These are phyloP conservation scores for Melospiza melodia DNA, from an alignment of 2,113 vertebrate genomes.

Conservation along the genomic window DNA sequence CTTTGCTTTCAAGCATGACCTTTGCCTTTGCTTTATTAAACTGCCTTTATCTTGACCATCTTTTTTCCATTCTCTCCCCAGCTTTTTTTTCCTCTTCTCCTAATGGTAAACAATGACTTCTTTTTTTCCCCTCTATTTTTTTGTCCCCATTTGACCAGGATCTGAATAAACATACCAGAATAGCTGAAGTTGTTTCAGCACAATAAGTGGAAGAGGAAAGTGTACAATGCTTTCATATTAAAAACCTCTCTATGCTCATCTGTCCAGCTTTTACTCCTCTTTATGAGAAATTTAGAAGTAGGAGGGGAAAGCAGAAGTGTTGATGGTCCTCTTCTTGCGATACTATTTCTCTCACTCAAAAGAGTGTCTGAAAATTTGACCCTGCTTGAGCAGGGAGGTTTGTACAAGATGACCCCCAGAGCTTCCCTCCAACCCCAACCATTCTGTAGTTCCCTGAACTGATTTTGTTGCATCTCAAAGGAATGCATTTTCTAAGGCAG, in stretches of 20 bases:
- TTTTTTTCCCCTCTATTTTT: neutral
- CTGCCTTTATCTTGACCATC: neutral
- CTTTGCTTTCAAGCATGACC: neutral
- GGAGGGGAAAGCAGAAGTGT: neutral
- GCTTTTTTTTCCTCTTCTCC: rapidly evolving
- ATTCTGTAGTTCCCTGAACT: neutral
- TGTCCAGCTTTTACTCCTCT: neutral
- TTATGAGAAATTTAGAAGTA: neutral
- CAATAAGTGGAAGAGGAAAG: neutral
- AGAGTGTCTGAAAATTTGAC: neutral
- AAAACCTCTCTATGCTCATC: neutral
- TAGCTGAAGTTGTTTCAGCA: neutral
- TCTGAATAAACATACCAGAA: neutral
- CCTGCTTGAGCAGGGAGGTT: neutral
- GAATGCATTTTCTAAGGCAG: neutral
- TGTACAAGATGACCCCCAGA: neutral
- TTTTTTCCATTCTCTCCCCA: neutral
- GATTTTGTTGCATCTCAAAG: neutral
- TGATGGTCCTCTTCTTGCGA: neutral
- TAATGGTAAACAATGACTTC: neutral
- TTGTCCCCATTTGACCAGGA: rapidly evolving
- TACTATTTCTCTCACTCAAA: neutral
- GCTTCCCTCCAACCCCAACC: neutral
- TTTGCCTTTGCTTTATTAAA: neutral
- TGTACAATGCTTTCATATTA: neutral